phyloP scores from a whole-genome alignment of 2,888 invertebrate species.

The Conomelus anceps region DNA sequence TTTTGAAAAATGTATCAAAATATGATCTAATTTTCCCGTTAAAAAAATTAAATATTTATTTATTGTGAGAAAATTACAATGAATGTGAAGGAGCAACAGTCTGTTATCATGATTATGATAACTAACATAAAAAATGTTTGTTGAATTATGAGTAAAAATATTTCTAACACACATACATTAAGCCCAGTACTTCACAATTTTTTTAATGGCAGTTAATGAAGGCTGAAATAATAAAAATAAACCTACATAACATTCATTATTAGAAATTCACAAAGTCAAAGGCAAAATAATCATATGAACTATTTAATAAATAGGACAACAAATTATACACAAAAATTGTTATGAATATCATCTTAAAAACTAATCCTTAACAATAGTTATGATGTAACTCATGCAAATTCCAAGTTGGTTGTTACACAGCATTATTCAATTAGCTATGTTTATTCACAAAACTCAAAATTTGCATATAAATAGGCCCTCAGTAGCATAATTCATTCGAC shows the following conservation, averaged over 20 bases:
- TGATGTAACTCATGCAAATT: background rate
- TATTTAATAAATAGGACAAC: background rate
- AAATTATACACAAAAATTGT: background rate
- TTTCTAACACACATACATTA: background rate
- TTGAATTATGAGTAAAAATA: background rate
- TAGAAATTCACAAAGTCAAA: background rate
- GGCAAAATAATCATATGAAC: background rate
- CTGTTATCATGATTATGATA: too few species aligned
- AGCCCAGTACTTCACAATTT: background rate
- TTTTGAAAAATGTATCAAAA: too few species aligned
- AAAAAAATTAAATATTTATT: too few species aligned
- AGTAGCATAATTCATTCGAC: too few species aligned
- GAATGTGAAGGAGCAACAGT: too few species aligned
- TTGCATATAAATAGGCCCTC: too few species aligned
- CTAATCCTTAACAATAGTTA: background rate
- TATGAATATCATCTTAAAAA: background rate
- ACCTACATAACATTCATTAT: background rate
- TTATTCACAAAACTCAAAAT: too few species aligned
- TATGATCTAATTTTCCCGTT: too few species aligned
- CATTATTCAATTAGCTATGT: too few species aligned
- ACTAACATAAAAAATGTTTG: too few species aligned
- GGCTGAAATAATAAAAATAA: background rate
- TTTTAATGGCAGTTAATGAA: background rate
- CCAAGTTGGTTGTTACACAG: background rate
- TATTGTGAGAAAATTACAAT: too few species aligned